phyloP scores from a whole-genome alignment of 1,140 invertebrate genomes.

The Wasmannia auropunctata region DNA sequence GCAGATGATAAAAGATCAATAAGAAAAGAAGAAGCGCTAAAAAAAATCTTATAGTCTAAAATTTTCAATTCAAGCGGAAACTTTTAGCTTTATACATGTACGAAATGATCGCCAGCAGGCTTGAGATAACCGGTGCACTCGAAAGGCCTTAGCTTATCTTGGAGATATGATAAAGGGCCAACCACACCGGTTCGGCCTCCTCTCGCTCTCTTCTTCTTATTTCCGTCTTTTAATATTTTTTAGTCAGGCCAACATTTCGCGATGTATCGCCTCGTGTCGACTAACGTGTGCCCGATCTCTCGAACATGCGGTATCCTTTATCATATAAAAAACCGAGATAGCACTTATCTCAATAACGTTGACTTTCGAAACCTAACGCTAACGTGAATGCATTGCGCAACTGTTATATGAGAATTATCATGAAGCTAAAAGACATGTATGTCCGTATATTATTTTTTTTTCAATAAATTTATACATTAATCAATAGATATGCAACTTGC shows the following conservation, averaged over 20 bases:
- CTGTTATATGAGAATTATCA: conserved; percentile 31
- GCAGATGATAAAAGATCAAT: not conserved
- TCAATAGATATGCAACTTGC: not conserved
- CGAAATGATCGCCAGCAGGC: not conserved
- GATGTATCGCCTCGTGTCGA: conserved; percentile 35
- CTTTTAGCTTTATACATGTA: conserved; percentile 11
- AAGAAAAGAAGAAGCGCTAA: not conserved
- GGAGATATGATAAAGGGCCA: conserved; percentile 58
- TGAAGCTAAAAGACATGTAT: not conserved
- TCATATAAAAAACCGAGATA: conserved; percentile 48
- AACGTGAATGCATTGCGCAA: conserved; percentile 6
- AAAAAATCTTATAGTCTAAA: not conserved
- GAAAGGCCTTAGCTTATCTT: conserved; percentile 51
- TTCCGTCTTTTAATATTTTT: conserved; percentile 41
- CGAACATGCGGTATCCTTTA: conserved; percentile 45
- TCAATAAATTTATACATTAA: not conserved
- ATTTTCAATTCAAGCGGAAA: not conserved
- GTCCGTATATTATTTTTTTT: not conserved
- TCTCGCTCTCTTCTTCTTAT: conserved; percentile 26
- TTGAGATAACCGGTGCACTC: conserved; percentile 46
- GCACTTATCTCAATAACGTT: conserved; percentile 53
- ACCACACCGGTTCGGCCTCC: not conserved
- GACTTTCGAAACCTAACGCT: conserved; percentile 36
- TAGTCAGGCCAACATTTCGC: not conserved
- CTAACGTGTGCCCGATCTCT: conserved; percentile 35